Conservation (phyloP, 2,797 vertebrate species). For the Thalassophryne amazonica region DNA sequence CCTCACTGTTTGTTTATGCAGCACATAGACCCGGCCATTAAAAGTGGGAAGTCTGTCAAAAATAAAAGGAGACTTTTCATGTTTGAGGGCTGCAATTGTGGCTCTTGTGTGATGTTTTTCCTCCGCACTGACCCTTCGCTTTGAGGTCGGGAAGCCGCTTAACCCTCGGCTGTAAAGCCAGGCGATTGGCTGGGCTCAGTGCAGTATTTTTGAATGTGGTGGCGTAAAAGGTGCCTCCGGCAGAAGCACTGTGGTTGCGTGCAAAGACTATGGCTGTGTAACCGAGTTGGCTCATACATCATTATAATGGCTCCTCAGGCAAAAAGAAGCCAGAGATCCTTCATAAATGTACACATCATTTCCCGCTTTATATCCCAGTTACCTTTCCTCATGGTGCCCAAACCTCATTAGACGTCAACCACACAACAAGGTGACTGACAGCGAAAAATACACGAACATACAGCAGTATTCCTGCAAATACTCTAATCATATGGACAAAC, state of each 20-base stretch:
- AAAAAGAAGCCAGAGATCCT: conserved; percentile 56
- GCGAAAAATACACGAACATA: conserved; percentile 5
- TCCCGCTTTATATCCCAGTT: conserved; percentile 51
- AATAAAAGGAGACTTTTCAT: conserved; percentile 83
- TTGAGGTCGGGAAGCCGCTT: conserved; percentile 68
- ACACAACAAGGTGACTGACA: conserved; percentile 15
- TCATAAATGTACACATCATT: conserved; percentile 56
- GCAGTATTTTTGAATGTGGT: conserved; percentile 72
- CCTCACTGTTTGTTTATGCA: conserved; percentile 77
- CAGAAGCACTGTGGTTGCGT: conserved; percentile 58
- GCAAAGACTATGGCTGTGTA: conserved; percentile 56
- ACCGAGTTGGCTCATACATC: conserved; percentile 59
- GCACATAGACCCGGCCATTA: conserved; percentile 72
- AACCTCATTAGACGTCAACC: conserved; percentile 19
- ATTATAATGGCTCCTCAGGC: conserved; percentile 70
- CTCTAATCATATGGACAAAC: conserved; percentile 12
- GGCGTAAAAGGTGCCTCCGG: conserved; percentile 52
- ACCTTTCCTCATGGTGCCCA: conserved; percentile 34
- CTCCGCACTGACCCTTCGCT: conserved; percentile 72
- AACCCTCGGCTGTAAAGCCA: conserved; percentile 65
- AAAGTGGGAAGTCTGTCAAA: conserved; percentile 77
- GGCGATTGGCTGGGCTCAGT: conserved; percentile 50
- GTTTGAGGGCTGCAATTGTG: conserved; percentile 82
- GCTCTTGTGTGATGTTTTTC: conserved; percentile 81
- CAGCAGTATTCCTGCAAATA: neutral